Base-by-base conservation (phyloP, 1,140 invertebrate species). In the Luehdorfia chinensis region DNA sequence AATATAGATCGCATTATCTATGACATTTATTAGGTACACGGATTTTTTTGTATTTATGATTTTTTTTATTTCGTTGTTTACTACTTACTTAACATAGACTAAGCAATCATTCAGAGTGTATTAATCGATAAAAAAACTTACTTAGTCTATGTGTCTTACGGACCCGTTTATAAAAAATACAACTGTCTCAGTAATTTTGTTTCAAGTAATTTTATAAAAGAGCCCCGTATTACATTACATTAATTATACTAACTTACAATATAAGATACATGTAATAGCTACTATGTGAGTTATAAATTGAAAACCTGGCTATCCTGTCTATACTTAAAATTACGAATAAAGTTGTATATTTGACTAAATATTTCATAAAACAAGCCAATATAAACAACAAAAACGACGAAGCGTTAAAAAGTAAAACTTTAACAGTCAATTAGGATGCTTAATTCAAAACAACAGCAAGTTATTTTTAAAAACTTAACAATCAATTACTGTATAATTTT, bases 281-380 rank as follows among this genome's bases (percentile, higher is more conserved):
- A 74, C 69, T 72, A 71, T 72, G 71, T 81, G 72, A 67, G 63
- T 67, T 71, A 72, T 75, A 53, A 81, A 85, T 78, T 81, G 67
- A 85, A 84, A 85, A 85, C 81, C 75, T 81, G 81, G 79, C 76
- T 85, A 85, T 85, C 81, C 65, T 85, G 81, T 69, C 81, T 85
- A 85, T 55, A 37, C 65, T 79, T 76, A 76, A 65, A 59, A 55
- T 71, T 76, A 83, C 59, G 71, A 76, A 77, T 85, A 78, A 80
- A 66, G 60, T 45, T 80, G 77, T 85, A 85, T 84, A 85, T 85
- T 85, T 84, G 63, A 59, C 81, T 85, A 85, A 73, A 71, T 70
- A 75, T 74, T 18, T 66, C 14, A 32, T 62, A 71, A 84, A 83
- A 79, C 66, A 78, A 83, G 65, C 64, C 23, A 55, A 68, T 68